Base-by-base conservation (phyloP, 1,140 invertebrate species). In the Riptortus pedestris region DNA sequence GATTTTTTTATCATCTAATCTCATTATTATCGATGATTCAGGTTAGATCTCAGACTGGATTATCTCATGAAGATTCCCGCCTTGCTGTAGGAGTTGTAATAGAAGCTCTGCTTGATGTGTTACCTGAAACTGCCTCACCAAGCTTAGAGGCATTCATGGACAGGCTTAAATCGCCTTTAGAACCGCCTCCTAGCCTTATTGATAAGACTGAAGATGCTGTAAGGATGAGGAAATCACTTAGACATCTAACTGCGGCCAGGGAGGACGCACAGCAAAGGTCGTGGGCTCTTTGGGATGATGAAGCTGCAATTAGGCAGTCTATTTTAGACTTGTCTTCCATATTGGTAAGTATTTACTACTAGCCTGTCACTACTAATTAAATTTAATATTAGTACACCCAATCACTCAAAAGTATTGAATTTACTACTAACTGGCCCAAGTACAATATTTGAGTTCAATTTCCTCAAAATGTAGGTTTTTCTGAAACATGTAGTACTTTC, bases 271-370 rank as follows among this genome's bases (percentile, higher is more conserved):
- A 96, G 72, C 92, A 96, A 70, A 79, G 93, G 68, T 91, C 88
- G 67, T 96, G 92, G 92, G 89, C 91, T 71, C 76, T 96, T 3
- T 88, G 95, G 75, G 91, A 95, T 75, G 92, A 96, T 75, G 90
- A 94, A 70, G 80, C 81, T 60, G 84, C 87, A 63, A 95, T 96
- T 71, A 82, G 84, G 45, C 85, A 87, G 66, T 86, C 91, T 71
- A 80, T 95, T 9, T 81, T 85, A 58, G 89, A 94, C 73, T 77
- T 95, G 16, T 84, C 88, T 9, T 90, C 86, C 60, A 90, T 96
- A 72, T 77, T 95, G 78, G 90, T 93, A 77, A 77, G 78, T 71
- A 65, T 60, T 47, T 58, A 12, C 26, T 38, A 31, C 28, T 57
- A 31, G 26, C 24, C 16, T 28, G 24, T 60, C 7, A 2, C 1